Base-by-base conservation (phyloP, 2,113 vertebrate species). In the Pampusana beccarii region DNA sequence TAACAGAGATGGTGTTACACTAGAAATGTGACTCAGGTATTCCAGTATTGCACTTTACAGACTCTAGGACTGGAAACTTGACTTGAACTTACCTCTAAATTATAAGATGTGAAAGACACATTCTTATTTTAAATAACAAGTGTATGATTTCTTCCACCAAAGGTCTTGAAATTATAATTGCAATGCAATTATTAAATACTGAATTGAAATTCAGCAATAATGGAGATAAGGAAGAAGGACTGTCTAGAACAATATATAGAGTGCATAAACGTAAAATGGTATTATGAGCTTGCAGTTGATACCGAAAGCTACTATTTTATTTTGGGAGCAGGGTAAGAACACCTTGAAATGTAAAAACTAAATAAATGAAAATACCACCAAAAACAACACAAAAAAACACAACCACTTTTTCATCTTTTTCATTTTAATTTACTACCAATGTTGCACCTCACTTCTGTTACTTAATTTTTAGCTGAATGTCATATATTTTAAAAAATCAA, bases 101-200 rank as follows among this genome's bases (percentile, higher is more conserved):
- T 86, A 17, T 29, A 54, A 70, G 16, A 54, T 1, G 0, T 80
- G 25, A 66, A 92, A 80, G 29, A 34, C 48, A 38, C 0, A 0
- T 73, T 56, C 33, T 83, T 92, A 48, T 66, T 96, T 91, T 80
- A 86, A 89, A 77, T 80, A 91, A 83, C 14, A 83, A 73, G 78
- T 25, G 4, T 38, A 65, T 80, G 58, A n/a, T 6, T 92, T 82
- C 42, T 17, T 44, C 42, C 42, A 44, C 42, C 42, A 44, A 44
- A 17, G 42, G 42, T 44, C 42, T 44, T 44, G 42, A 17, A 44
- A 44, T 44, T 17, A 44, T 44, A 44, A 44, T 44, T 44, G 42
- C 42, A 44, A 44, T 44, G 42, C 42, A 44, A 44, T 44, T 44
- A 44, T 44, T 44, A 44, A 44, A 44, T 44, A 44, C 16, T 44